phyloP scores from a whole-genome alignment of 2,113 vertebrate genomes.

The Puntigrus tetrazona region DNA sequence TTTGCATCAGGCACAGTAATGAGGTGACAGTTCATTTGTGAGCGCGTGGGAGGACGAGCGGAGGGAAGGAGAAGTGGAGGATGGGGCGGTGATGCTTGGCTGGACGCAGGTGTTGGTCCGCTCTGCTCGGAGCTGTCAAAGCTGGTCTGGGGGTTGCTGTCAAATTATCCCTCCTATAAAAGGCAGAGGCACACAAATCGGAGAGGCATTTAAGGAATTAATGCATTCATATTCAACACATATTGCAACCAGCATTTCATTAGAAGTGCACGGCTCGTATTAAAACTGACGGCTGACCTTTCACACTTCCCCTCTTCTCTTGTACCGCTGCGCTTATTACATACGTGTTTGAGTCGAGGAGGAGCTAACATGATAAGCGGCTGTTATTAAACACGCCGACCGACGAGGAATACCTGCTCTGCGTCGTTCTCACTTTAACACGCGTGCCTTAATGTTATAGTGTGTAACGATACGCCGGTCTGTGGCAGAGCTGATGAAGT shows the following conservation, averaged over 20 bases:
- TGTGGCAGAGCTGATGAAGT: neutral
- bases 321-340: constrained; percentile 78
- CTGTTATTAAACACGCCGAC: constrained; percentile 80
- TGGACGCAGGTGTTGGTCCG: constrained; percentile 88
- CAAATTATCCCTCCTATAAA: constrained; percentile 84
- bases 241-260: constrained; percentile 80
- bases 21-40: constrained; percentile 99
- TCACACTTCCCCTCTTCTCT: constrained; percentile 76
- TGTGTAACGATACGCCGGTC: neutral
- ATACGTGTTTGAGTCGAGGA: constrained; percentile 79
- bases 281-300: constrained; percentile 87
- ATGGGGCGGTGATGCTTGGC: constrained; percentile 85
- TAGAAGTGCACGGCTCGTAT: constrained; percentile 76
- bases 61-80: constrained; percentile 35
- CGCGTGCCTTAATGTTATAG: neutral
- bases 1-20: constrained; percentile 98
- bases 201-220: constrained; percentile 84
- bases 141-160: constrained; percentile 83
- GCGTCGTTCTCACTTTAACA: neutral
- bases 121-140: constrained; percentile 81
- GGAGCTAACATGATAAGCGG: constrained; percentile 81
- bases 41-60: constrained; percentile 86
- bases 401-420: constrained; percentile 54
- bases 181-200: constrained; percentile 75
- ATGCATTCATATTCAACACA: constrained; percentile 83